phyloP scores from a whole-genome alignment of 2,888 invertebrate genomes.

The Hoplodrina blanda region DNA sequence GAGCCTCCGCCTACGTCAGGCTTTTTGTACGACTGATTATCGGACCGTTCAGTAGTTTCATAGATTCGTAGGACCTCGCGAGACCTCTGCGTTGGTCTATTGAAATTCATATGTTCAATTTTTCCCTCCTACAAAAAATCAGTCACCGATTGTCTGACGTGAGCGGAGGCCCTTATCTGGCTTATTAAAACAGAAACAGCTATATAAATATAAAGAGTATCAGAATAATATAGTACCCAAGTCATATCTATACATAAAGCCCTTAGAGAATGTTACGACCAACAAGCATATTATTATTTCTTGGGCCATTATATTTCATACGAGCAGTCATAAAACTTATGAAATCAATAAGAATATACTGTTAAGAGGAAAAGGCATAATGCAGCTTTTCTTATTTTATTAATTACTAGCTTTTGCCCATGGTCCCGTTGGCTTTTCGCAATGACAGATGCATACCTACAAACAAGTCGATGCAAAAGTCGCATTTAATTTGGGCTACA shows the following conservation, averaged over 20 bases:
- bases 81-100: too few relatives aligned
- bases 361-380: conserved; percentile 23
- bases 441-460: background rate
- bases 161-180: background rate
- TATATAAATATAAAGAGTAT: conserved; percentile 1
- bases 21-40: too few relatives aligned
- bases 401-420: conserved; percentile 22
- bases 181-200: background rate
- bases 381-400: conserved; percentile 35
- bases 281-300: conserved; percentile 36
- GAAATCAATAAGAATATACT: conserved; percentile 32
- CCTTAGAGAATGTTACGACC: conserved; percentile 35
- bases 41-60: too few relatives aligned
- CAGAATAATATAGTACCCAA: background rate
- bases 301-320: conserved; percentile 39
- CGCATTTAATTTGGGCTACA: too few relatives aligned
- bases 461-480: too few relatives aligned
- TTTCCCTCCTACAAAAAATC: too few relatives aligned
- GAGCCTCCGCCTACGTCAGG: too few relatives aligned
- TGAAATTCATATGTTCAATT: too few relatives aligned
- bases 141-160: too few relatives aligned
- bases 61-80: too few relatives aligned
- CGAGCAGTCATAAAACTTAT: conserved; percentile 39
- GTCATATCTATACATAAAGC: conserved; percentile 23
- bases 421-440: background rate